Base-by-base conservation (phyloP, 2,888 invertebrate genomes). In the Diploptera punctata region DNA sequence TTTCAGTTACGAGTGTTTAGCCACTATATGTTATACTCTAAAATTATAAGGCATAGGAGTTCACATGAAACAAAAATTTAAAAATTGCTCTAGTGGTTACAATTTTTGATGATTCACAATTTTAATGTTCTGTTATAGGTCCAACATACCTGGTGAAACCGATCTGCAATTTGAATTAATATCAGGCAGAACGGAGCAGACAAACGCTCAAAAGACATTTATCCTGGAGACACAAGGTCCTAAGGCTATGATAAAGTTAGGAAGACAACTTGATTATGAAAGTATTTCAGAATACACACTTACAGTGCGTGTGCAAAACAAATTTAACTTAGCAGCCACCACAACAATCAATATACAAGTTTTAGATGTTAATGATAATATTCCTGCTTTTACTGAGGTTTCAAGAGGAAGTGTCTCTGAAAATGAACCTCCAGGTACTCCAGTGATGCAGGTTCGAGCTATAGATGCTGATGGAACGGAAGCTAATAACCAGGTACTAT, bases 351-450 rank as follows among this genome's bases (percentile, higher is more conserved):
- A 75, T 16, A 78, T 85, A 19, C 77, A 77, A 21, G 79, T 97
- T 1, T 87, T 89, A 79, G 97, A 97, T 81, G 95, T 95, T 0
- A 97, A 97, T 80, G 97, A 97, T 81, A 95, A 95, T 79, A 92
- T 93, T 77, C 97, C 92, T 0, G 90, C 90, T 77, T 96, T 97
- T 79, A 91, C 92, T 60, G 94, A 94, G 81, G 89, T 93, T 16
- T 88, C 91, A 78, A 89, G 90, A 18, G 95, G 95, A 0, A 92
- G 90, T 77, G 94, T 96, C 3, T 83, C 93, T 74, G 96, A 96
- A 84, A 95, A 97, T 80, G 94, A 95, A 80, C 89, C 89, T 0
- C 84, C 89, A 0, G 95, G 94, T 2, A 94, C 93, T 4, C 91
- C 90, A 10, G 96, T 96, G 0, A 94, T 95, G 92, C 92, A 93